Evolutionary conservation across 23 tunicate species (phyloP), one percentile per base, ranked within the genome.

Genomic region (Clavelina lepadiformis): DNA sequence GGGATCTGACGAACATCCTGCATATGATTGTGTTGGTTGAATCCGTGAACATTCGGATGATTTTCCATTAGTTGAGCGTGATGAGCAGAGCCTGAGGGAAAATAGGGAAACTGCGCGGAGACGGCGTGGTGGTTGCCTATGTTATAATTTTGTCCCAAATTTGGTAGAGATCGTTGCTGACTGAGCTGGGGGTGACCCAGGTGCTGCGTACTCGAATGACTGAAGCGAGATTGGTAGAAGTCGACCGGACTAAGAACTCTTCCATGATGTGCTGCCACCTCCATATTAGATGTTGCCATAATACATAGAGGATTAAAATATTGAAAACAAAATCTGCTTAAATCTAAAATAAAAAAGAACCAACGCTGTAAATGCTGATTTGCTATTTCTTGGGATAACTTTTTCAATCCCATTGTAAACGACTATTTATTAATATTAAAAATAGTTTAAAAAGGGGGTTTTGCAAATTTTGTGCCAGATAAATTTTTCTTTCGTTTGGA

Each of bases 151-250:
- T 68, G 75, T 21, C 61, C 51, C 54, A 67, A 32, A 1, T 36
- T 32, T 22, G 84, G 84, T 25, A 78, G 61, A 31, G 84, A 78
- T 15, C 84, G 22, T 30, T 78, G 84, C 26, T 78, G 84, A 23
- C 67, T 67, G 32, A 78, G 69, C 33, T 46, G 75, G 11, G 75
- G 75, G 64, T 68, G 84, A 13, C 28, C 45, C 3, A 3, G 19
- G 29, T 50, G 63, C 28, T 26, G 75, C 1, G 75, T 32, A 18
- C 51, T 51, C 3, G 78, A 30, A 4, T 72, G 78, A 35, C 35
- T 51, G 31, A 68, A 5, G 20, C 54, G 60, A 56, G 46, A 26
- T 59, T 67, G 75, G 41, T 63, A 78, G 27, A 78, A 37, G 31
- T 78, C 76, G 25, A 78, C 69, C 2, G 84, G 75, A 31, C 69